A percentile compares a stretch with the other conserved stretches of the same genome.
These are phyloP conservation scores for Belgica antarctica DNA, from an alignment of 2,888 invertebrate species.

Conservation along the genomic window DNA sequence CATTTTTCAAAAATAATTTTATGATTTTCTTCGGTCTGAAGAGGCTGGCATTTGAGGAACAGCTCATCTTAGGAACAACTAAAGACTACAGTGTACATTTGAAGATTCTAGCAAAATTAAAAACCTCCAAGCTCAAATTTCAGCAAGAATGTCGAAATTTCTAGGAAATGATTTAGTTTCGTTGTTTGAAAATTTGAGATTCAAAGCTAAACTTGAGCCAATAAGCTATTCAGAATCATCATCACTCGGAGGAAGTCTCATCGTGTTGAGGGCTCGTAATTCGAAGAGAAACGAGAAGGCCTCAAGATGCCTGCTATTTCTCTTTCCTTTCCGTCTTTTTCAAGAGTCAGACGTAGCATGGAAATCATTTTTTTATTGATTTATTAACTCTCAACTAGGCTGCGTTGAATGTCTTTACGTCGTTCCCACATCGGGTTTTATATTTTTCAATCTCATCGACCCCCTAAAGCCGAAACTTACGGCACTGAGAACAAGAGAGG, in stretches of 20 bases:
- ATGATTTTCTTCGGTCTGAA: no score
- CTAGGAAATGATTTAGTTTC: no score
- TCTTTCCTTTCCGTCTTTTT: neutral
- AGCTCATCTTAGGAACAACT: no score
- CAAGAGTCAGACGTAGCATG: neutral
- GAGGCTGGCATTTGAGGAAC: neutral
- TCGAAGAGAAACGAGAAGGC: neutral
- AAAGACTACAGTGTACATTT: no score
- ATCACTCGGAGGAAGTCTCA: conserved; percentile 25
- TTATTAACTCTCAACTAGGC: conserved; percentile 24
- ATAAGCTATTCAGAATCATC: neutral
- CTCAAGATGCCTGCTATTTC: neutral
- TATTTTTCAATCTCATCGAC: conserved; percentile 1
- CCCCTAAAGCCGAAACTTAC: neutral
- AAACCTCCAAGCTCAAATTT: no score
- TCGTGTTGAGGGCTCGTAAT: conserved; percentile 17
- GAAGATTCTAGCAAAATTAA: no score
- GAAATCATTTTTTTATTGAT: conserved; percentile 36
- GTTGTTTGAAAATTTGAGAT: no score
- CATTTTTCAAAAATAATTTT: neutral
- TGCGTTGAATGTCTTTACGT: neutral
- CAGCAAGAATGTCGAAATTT: no score
- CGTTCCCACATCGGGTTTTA: neutral
- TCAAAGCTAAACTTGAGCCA: no score
- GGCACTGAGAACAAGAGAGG: neutral